Base-by-base conservation (phyloP, 2,888 invertebrate genomes). In the Arenicola marina region DNA sequence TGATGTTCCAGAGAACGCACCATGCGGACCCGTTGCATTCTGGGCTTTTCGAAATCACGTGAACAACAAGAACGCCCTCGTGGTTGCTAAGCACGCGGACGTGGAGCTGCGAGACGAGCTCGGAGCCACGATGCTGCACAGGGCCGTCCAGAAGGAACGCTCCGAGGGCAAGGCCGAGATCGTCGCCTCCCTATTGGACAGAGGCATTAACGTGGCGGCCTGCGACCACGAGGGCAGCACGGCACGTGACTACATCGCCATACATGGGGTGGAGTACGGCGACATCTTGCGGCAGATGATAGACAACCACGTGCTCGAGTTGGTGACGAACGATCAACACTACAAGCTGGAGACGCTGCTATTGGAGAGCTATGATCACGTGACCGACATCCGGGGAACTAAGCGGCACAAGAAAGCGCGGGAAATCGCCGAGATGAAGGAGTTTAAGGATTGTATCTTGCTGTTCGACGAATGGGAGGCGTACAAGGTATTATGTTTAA, bases 311-410 rank as follows among this genome's bases (percentile, higher is more conserved):
- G 68, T 75, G 4, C 45, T 75, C 11, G 66, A 70, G 11, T 33
- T 72, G 46, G 70, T 70, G 11, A 64, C 61, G 45, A 60, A 62
- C 24, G 71, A 72, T 45, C 59, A 69, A 51, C 59, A 51, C 28
- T 64, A 72, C 34, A 33, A 54, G 56, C 51, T 81, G 51, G 79
- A 80, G 62, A 62, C 64, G 3, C 65, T 81, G 26, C 64, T 80
- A n/a, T 56, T 80, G 7, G 71, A 76, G 26, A 74, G 74, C 18
- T 82, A 82, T 66, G 78, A 80, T 57, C 78, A 78, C 65, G 69
- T 80, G n/a, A 46, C 73, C 28, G 78, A 77, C 67, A 73, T 72
- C 18, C 51, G 65, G 28, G 70, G 66, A 15, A 61, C 62, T n/a
- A 67, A 61, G 56, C 63, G 62, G 43, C 56, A 62, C 34, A 68